Percentiles rank a stretch among this genome's conserved stretches.
Evolutionary conservation across 1,140 invertebrate genomes (phyloP).

Genomic region (Orchesella cincta): DNA sequence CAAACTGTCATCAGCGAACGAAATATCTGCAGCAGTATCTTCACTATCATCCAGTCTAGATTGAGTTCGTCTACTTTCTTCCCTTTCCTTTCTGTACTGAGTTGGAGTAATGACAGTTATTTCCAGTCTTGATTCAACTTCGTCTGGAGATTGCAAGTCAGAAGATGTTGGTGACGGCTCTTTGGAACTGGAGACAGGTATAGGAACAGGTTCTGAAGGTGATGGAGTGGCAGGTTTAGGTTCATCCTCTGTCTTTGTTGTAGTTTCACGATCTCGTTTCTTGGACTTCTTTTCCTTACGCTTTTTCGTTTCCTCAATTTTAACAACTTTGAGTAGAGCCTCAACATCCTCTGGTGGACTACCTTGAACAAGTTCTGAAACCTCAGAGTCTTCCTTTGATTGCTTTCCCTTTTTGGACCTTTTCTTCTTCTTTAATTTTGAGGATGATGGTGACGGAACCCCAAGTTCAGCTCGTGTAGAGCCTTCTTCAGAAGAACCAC

Average conservation of each 20-base stretch:
- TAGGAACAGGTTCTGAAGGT: not conserved
- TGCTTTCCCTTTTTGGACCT: not conserved
- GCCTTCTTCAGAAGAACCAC: not conserved
- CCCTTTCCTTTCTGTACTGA: not conserved
- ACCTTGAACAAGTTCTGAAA: not conserved
- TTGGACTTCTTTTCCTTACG: not conserved
- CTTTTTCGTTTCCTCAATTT: conserved; percentile 13
- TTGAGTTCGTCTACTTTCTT: not conserved
- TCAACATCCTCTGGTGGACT: not conserved
- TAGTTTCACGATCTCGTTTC: not conserved
- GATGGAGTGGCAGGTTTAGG: not conserved
- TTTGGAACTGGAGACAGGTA: not conserved
- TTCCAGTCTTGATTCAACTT: not conserved
- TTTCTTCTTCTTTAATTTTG: not conserved
- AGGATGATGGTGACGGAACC: not conserved
- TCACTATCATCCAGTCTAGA: not conserved
- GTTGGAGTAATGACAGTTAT: conserved; percentile 4
- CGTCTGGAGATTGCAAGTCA: not conserved
- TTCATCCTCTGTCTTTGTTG: not conserved
- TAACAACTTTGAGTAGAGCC: conserved; percentile 17
- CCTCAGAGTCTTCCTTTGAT: not conserved
- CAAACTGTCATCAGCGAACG: not conserved
- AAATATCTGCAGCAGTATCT: not conserved
- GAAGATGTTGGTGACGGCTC: not conserved
- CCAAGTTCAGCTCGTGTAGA: not conserved